Percentiles rank a stretch among this genome's conserved stretches.
Evolutionary conservation across 2,888 invertebrate genomes (phyloP).

Genomic region (Synanthedon myopaeformis): DNA sequence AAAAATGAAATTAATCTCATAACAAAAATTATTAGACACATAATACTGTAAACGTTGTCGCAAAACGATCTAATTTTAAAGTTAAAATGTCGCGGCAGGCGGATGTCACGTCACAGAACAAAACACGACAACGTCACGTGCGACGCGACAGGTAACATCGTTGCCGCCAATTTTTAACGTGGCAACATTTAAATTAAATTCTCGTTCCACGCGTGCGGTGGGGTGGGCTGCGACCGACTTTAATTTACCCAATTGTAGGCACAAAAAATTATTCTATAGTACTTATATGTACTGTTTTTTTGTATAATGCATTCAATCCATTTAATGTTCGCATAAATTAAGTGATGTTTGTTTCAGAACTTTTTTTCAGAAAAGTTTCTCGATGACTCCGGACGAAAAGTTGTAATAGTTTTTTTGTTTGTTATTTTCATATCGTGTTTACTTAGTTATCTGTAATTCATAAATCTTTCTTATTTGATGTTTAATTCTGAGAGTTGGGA

Average conservation of each 20-base stretch:
- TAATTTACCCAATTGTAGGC: constrained; percentile 55
- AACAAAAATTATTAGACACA: too few species aligned
- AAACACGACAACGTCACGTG: constrained; percentile 8
- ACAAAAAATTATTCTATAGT: constrained; percentile 40
- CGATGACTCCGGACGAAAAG: neutral
- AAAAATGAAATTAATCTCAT: too few species aligned
- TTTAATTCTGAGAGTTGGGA: too few species aligned
- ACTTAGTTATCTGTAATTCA: neutral
- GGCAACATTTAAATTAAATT: constrained; percentile 63
- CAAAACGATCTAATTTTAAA: neutral
- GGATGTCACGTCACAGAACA: neutral
- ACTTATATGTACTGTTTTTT: constrained; percentile 24
- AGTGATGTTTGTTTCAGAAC: neutral
- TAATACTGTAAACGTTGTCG: too few species aligned
- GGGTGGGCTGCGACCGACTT: constrained; percentile 17
- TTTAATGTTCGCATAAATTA: neutral
- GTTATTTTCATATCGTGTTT: neutral
- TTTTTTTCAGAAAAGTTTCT: neutral
- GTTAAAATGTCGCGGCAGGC: neutral
- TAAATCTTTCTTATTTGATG: too few species aligned
- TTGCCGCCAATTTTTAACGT: constrained; percentile 51
- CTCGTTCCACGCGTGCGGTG: constrained; percentile 18
- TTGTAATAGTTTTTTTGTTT: neutral
- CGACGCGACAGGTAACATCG: constrained; percentile 47
- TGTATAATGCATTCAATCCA: constrained; percentile 1